These are phyloP conservation scores for Candidula unifasciata DNA, from an alignment of 2,888 invertebrate genomes.

Conservation along the genomic window DNA sequence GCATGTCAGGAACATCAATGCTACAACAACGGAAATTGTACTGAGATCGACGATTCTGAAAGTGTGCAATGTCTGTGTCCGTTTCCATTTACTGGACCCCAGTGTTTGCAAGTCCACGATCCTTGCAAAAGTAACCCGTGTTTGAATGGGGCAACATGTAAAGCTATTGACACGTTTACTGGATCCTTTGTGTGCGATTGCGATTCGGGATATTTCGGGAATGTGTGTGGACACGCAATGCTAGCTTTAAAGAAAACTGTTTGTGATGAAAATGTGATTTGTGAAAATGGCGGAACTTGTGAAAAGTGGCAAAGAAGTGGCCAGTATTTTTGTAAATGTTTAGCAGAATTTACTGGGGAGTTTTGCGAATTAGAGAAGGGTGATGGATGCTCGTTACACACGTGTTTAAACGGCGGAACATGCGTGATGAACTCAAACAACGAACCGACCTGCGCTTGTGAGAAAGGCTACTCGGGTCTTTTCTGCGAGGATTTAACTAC, in stretches of 20 bases:
- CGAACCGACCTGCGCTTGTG: neutral
- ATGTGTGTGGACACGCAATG: neutral
- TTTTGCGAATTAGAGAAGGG: constrained; percentile 27
- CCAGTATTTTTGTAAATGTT: constrained; percentile 25
- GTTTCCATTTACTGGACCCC: constrained; percentile 21
- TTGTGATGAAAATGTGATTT: neutral
- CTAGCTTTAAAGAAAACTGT: neutral
- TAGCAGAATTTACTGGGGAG: constrained; percentile 22
- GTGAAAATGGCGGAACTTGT: constrained; percentile 34
- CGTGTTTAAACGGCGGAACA: constrained; percentile 22
- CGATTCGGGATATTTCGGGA: constrained; percentile 14
- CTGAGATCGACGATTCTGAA: neutral
- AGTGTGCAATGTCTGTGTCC: neutral
- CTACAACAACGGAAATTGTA: constrained; percentile 28
- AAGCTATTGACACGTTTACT: neutral
- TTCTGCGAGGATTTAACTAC: neutral
- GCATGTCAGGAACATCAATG: neutral
- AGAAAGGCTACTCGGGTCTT: neutral
- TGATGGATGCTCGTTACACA: constrained; percentile 1
- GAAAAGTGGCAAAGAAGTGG: constrained; percentile 19
- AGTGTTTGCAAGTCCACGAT: constrained; percentile 13
- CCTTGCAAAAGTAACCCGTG: constrained; percentile 32
- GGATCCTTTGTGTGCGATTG: constrained; percentile 6
- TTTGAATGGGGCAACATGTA: constrained; percentile 1
- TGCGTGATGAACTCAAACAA: neutral